phyloP scores from a whole-genome alignment of 2,888 invertebrate genomes.

The Eucera pruinosa region DNA sequence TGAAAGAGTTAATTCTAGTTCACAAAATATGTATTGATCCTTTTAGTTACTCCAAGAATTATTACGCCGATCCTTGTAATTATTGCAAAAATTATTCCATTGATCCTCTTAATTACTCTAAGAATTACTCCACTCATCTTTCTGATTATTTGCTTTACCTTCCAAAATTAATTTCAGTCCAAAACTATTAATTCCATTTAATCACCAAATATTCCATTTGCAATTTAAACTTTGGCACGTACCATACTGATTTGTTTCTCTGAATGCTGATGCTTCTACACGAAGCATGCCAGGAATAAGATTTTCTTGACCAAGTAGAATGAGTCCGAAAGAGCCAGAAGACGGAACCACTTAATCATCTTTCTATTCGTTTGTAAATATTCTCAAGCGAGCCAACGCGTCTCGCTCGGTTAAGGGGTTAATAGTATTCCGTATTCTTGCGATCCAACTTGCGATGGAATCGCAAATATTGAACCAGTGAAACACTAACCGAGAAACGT shows the following conservation, averaged over 20 bases:
- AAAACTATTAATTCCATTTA: background rate
- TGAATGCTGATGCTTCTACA: background rate
- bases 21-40: too few relatives aligned
- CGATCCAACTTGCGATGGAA: constrained; percentile 30
- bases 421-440: constrained; percentile 40
- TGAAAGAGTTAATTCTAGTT: too few relatives aligned
- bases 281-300: background rate
- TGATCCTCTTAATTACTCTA: too few relatives aligned
- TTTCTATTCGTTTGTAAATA: constrained; percentile 17
- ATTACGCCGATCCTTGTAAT: too few relatives aligned
- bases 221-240: background rate
- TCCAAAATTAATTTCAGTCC: background rate
- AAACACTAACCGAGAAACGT: constrained; percentile 43
- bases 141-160: too few relatives aligned
- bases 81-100: too few relatives aligned
- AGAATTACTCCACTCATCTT: too few relatives aligned
- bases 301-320: constrained; percentile 20
- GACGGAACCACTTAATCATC: constrained; percentile 17
- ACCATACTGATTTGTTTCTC: background rate
- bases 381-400: background rate
- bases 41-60: too few relatives aligned
- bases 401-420: constrained; percentile 53
- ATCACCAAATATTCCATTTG: too few relatives aligned
- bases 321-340: constrained; percentile 6
- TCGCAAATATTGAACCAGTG: constrained; percentile 54